Evolutionary conservation across 2,888 invertebrate genomes (phyloP).

Genomic region (Steromphala cineraria): DNA sequence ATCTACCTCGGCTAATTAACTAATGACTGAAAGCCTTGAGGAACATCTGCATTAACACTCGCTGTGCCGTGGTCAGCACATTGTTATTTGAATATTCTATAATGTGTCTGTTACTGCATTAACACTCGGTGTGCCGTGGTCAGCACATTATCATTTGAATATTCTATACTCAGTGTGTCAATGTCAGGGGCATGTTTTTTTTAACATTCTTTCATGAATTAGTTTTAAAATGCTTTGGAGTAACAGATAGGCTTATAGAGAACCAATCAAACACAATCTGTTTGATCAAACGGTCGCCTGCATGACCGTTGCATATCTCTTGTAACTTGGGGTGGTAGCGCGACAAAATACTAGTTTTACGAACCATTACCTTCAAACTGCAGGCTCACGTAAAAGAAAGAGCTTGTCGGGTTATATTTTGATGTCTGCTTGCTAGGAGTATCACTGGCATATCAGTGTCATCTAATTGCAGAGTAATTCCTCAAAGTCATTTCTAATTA

Average conservation of each 20-base stretch:
- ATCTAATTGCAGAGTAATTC: background rate
- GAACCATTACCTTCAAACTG: background rate
- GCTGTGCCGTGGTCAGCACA: too few species aligned
- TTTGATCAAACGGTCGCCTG: background rate
- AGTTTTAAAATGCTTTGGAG: background rate
- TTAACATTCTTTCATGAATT: too few species aligned
- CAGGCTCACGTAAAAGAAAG: background rate
- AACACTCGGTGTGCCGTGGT: too few species aligned
- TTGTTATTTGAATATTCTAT: too few species aligned
- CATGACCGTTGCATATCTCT: background rate
- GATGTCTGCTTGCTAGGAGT: background rate
- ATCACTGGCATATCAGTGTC: slow-evolving; percentile 7
- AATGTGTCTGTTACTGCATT: too few species aligned
- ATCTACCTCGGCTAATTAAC: background rate
- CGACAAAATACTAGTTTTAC: slow-evolving; percentile 9
- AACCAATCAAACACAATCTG: background rate
- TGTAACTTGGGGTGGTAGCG: slow-evolving; percentile 3
- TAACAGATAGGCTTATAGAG: background rate
- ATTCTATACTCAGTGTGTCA: too few species aligned
- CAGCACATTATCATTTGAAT: too few species aligned
- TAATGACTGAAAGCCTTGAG: background rate
- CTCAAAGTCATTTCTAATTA: slow-evolving; percentile 7
- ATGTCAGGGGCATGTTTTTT: too few species aligned
- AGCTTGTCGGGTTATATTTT: background rate
- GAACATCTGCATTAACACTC: too few species aligned